Evolutionary conservation across 1,140 invertebrate genomes (phyloP).

Genomic region (Caenorhabditis tropicalis): DNA sequence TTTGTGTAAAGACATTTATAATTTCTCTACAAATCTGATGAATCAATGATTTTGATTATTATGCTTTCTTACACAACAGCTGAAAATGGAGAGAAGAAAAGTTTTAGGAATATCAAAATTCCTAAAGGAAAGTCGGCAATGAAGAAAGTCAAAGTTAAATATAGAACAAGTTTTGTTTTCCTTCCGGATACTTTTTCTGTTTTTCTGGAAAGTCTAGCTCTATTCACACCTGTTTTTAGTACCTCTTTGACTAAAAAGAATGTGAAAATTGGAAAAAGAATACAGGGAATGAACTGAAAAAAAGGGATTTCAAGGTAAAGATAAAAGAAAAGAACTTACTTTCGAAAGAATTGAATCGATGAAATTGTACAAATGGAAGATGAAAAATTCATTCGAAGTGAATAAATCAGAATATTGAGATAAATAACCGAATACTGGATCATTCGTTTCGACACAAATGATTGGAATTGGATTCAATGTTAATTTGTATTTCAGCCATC

Average conservation of each 20-base stretch:
- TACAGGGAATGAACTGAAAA: not conserved
- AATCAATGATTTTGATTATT: not conserved
- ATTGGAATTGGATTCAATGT: not conserved
- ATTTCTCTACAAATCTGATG: not conserved
- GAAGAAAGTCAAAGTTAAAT: not conserved
- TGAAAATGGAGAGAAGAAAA: not conserved
- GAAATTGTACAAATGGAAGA: not conserved
- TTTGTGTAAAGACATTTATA: not conserved
- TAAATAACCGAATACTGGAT: not conserved
- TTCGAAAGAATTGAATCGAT: not conserved
- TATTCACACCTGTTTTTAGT: not conserved
- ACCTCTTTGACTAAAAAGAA: not conserved
- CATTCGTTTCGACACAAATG: not conserved
- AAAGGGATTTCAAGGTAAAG: not conserved
- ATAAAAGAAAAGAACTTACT: not conserved
- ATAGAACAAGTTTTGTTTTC: not conserved
- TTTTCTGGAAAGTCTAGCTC: not conserved
- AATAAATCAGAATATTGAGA: not conserved
- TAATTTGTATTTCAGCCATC: not conserved
- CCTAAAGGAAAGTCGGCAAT: not conserved
- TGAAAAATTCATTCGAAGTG: not conserved
- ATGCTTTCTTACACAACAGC: not conserved
- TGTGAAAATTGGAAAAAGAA: constrained; percentile 1
- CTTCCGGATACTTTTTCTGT: not conserved
- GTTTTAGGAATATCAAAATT: not conserved